phyloP scores from a whole-genome alignment of 2,113 vertebrate species.

The Numenius arquata region DNA sequence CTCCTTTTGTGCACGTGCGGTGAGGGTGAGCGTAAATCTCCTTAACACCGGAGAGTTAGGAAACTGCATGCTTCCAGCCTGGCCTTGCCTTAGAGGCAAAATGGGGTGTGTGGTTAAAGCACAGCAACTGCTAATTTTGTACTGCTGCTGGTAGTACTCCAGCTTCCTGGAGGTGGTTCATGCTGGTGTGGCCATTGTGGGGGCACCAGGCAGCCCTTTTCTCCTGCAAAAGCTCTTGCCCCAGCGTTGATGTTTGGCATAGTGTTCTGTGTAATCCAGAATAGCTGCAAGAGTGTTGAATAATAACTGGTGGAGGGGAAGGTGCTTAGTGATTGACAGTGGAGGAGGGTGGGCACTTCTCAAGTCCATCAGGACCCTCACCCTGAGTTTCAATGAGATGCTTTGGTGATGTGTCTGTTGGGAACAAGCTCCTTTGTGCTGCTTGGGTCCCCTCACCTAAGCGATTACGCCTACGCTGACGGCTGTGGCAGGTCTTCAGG shows the following conservation, averaged over 20 bases:
- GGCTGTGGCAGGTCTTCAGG: background rate
- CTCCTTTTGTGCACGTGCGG: background rate
- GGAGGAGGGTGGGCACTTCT: background rate
- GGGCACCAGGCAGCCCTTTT: background rate
- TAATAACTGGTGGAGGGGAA: background rate
- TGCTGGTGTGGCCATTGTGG: background rate
- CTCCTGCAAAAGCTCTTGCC: background rate
- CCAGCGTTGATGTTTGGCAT: background rate
- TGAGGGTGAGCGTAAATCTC: background rate
- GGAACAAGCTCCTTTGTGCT: background rate
- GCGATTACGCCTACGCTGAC: background rate
- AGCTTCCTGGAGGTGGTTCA: background rate
- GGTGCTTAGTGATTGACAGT: background rate
- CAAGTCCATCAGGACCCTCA: background rate
- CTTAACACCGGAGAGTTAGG: background rate
- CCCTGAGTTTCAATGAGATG: background rate
- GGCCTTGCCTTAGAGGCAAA: background rate
- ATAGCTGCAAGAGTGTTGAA: background rate
- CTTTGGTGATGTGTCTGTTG: background rate
- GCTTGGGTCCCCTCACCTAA: background rate
- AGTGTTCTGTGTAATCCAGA: background rate
- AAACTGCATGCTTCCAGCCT: background rate
- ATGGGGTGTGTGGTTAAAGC: background rate
- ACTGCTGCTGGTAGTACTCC: background rate
- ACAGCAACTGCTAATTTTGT: background rate